Percentiles rank a stretch among this genome's conserved stretches.
Evolutionary conservation across 2,797 vertebrate species (phyloP).

Genomic region (Pampus argenteus): DNA sequence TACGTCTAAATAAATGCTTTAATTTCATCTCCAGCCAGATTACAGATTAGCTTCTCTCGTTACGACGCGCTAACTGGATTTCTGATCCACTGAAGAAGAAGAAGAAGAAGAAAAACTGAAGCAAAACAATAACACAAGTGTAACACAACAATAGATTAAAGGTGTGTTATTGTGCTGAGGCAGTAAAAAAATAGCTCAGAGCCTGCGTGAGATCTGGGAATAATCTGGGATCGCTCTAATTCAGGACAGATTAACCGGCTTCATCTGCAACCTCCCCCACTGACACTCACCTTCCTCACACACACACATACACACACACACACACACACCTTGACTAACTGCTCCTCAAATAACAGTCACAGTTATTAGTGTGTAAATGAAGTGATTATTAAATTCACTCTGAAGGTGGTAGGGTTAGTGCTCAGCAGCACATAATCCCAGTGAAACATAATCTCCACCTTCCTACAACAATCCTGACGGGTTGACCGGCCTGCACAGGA

Average conservation of each 20-base stretch:
- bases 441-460: conserved; percentile 48
- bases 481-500: conserved; percentile 27
- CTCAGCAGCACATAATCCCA: conserved; percentile 49
- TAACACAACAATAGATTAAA: conserved; percentile 49
- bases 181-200: conserved; percentile 73
- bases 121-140: conserved; percentile 5
- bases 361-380: neutral
- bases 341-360: conserved; percentile 8
- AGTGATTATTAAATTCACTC: conserved; percentile 18
- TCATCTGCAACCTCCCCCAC: conserved; percentile 60
- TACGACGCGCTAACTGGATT: conserved; percentile 18
- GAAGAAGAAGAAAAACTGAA: neutral
- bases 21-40: neutral
- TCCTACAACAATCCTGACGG: conserved; percentile 25
- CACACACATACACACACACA: conserved; percentile 31
- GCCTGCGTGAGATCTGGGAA: conserved; percentile 82
- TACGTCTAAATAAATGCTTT: neutral
- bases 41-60: neutral
- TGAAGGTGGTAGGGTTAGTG: conserved; percentile 21
- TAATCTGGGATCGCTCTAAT: conserved; percentile 86
- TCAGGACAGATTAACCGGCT: conserved; percentile 82
- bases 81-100: neutral
- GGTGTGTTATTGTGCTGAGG: conserved; percentile 77
- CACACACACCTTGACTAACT: neutral
- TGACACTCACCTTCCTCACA: conserved; percentile 14